These are phyloP conservation scores for Pyrrhosoma nymphula DNA, from an alignment of 2,888 invertebrate species.

Conservation along the genomic window DNA sequence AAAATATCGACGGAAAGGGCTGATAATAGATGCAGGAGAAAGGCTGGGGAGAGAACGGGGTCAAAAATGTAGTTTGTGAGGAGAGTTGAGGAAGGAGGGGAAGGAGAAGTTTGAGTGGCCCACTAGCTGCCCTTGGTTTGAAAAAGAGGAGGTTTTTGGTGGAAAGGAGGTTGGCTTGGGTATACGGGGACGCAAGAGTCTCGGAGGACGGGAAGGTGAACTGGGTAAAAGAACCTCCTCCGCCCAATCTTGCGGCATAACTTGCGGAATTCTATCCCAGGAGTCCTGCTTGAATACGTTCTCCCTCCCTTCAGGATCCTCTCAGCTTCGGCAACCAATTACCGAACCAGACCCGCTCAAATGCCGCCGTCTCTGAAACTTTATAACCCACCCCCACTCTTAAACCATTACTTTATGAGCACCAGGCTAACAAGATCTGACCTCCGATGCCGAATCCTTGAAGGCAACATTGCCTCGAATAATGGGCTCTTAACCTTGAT, in stretches of 20 bases:
- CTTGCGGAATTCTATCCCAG: conserved; percentile 52
- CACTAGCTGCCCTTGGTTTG: background rate
- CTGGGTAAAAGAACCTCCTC: background rate
- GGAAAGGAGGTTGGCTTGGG: background rate
- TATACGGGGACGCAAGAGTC: background rate
- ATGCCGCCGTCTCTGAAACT: background rate
- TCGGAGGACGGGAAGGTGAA: background rate
- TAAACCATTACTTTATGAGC: background rate
- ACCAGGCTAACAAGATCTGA: background rate
- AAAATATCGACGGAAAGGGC: background rate
- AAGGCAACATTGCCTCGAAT: background rate
- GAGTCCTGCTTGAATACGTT: background rate
- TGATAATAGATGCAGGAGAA: background rate
- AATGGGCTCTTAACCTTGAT: background rate
- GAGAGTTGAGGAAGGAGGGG: background rate
- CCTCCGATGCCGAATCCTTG: background rate
- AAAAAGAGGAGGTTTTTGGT: background rate
- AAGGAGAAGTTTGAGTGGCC: background rate
- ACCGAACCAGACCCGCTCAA: background rate
- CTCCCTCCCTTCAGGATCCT: background rate
- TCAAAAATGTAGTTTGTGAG: background rate
- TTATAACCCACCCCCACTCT: background rate
- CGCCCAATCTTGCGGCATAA: conserved; percentile 33
- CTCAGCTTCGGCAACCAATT: background rate
- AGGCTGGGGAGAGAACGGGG: background rate